These are phyloP conservation scores for Sphaeridia pumilis DNA, from an alignment of 2,888 invertebrate species.

Conservation along the genomic window DNA sequence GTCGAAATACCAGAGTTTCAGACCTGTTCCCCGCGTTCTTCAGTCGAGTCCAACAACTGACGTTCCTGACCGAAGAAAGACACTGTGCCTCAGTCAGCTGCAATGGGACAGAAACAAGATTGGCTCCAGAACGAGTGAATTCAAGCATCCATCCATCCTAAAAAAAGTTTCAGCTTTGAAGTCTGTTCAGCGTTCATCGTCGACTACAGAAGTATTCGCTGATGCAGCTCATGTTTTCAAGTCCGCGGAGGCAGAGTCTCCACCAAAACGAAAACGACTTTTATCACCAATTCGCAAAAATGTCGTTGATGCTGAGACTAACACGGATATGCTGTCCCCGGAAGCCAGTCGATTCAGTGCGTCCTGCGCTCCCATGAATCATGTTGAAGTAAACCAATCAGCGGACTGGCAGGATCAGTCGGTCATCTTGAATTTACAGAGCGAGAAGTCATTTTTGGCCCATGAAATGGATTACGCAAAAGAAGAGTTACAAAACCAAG, in stretches of 20 bases:
- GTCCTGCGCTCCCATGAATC: too few species aligned
- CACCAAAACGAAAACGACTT: too few species aligned
- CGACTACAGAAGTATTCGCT: neutral
- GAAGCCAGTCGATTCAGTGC: too few species aligned
- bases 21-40: neutral
- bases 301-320: too few species aligned
- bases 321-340: too few species aligned
- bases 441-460: slow-evolving; percentile 19
- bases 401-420: too few species aligned
- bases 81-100: slow-evolving; percentile 12
- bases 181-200: too few species aligned
- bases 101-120: neutral
- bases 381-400: too few species aligned
- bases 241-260: too few species aligned
- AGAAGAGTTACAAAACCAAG: neutral
- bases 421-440: slow-evolving; percentile 7
- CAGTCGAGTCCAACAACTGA: too few species aligned
- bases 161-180: too few species aligned
- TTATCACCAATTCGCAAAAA: too few species aligned
- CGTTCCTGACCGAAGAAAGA: slow-evolving; percentile 8
- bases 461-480: slow-evolving; percentile 11
- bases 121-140: neutral
- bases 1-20: slow-evolving; percentile 8
- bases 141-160: neutral
- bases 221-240: neutral